These are phyloP conservation scores for Pemphredon lugubris DNA, from an alignment of 2,888 invertebrate genomes.

Conservation along the genomic window DNA sequence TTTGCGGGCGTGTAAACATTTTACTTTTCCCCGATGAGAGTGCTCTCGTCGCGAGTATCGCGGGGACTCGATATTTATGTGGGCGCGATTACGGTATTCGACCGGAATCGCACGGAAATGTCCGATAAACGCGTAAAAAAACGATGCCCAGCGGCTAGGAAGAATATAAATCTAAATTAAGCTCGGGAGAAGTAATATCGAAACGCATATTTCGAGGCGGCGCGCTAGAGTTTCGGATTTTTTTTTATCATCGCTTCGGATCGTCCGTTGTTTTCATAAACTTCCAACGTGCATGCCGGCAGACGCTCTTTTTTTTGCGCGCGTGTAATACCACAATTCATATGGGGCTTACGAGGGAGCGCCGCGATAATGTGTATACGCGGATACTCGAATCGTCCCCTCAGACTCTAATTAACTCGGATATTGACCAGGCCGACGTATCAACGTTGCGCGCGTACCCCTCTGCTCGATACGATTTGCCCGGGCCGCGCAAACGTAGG, in stretches of 20 bases:
- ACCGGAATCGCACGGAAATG: too few species aligned
- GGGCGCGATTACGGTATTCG: too few species aligned
- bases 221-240: not conserved
- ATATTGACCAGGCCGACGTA: slow-evolving; percentile 60
- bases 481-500: slow-evolving; percentile 22
- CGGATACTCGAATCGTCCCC: slow-evolving; percentile 56
- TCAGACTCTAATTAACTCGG: slow-evolving; percentile 69
- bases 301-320: slow-evolving; percentile 3
- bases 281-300: not conserved
- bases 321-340: slow-evolving; percentile 41
- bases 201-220: not conserved
- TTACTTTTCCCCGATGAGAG: not conserved
- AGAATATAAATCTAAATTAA: slow-evolving; percentile 5
- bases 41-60: too few species aligned
- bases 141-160: not conserved
- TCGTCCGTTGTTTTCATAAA: slow-evolving; percentile 30
- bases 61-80: too few species aligned
- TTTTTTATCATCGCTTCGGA: slow-evolving; percentile 14
- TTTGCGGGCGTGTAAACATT: slow-evolving; percentile 21
- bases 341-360: slow-evolving; percentile 18
- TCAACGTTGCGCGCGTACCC: slow-evolving; percentile 35
- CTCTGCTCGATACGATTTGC: slow-evolving; percentile 14
- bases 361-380: slow-evolving; percentile 41
- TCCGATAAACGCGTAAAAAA: too few species aligned
- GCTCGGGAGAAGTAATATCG: slow-evolving; percentile 3